Conservation (phyloP, 2,113 vertebrate genomes). For the Ploceus nigricollis region DNA sequence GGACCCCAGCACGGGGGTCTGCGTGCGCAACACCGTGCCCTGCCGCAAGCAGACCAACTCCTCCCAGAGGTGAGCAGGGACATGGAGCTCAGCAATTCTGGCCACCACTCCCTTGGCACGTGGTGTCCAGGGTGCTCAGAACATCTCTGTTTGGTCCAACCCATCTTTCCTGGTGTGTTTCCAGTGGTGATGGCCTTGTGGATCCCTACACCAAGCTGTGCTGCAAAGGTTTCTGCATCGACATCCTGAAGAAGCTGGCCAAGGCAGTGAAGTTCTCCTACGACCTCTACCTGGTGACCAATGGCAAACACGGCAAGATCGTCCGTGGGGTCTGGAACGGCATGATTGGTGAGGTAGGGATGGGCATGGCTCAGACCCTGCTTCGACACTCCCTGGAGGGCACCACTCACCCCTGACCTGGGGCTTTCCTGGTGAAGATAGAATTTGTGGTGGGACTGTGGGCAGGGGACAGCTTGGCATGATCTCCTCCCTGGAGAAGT, state of each 20-base stretch:
- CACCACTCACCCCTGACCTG: background rate
- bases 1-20: conserved; percentile 87
- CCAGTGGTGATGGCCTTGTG: conserved; percentile 36
- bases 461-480: background rate
- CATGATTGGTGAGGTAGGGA: conserved; percentile 96
- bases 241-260: conserved; percentile 96
- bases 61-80: conserved; percentile 77
- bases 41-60: conserved; percentile 94
- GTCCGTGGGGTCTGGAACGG: conserved; percentile 96
- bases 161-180: background rate
- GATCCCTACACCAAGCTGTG: conserved; percentile 95
- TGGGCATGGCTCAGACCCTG: rapidly evolving
- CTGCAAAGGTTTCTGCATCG: conserved; percentile 98
- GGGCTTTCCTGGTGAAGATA: background rate
- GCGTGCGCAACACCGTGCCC: conserved; percentile 95
- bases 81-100: rapidly evolving
- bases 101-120: rapidly evolving
- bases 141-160: background rate
- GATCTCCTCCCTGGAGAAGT: background rate
- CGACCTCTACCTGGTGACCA: conserved; percentile 96
- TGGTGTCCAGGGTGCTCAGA: background rate
- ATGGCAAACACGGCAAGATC: conserved; percentile 94
- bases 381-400: rapidly evolving
- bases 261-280: conserved; percentile 94
- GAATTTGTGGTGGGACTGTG: background rate